Evolutionary conservation across 2,888 invertebrate species (phyloP).

Genomic region (Coelopa pilipes): DNA sequence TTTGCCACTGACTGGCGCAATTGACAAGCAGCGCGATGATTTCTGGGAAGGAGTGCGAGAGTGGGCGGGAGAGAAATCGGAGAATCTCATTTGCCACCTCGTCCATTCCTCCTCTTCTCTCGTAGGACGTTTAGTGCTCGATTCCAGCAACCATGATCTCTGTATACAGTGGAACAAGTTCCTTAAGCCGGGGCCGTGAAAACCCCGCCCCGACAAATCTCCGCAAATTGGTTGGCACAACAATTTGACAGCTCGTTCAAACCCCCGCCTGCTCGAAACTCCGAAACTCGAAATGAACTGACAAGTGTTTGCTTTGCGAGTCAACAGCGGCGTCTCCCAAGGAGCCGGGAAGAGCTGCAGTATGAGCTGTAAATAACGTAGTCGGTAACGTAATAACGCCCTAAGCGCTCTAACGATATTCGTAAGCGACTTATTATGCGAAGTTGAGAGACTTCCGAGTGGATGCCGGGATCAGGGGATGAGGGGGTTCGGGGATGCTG

Average conservation of each 20-base stretch:
- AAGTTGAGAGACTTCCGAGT: conserved; percentile 47
- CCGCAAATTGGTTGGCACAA: conserved; percentile 1
- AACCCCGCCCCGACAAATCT: no score
- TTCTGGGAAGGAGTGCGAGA: no score
- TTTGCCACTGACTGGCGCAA: no score
- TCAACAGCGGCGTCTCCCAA: background rate
- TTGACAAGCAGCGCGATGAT: no score
- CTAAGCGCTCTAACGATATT: conserved; percentile 29
- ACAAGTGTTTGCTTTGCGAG: conserved; percentile 26
- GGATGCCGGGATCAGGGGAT: conserved; percentile 23
- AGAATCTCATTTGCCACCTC: no score
- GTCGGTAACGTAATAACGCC: conserved; percentile 26
- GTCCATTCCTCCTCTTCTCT: no score
- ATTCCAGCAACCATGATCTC: no score
- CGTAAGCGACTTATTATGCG: conserved; percentile 45
- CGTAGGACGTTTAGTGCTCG: no score
- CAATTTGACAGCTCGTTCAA: conserved; percentile 16
- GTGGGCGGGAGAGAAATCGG: no score
- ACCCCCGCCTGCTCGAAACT: conserved; percentile 1
- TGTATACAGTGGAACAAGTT: no score
- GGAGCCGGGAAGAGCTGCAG: background rate
- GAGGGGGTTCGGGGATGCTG: no score
- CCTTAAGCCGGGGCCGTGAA: no score
- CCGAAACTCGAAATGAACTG: conserved; percentile 30
- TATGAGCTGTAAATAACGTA: conserved; percentile 5